These are phyloP conservation scores for Rhamphomyia laevipes DNA, from an alignment of 2,888 invertebrate genomes.

Conservation along the genomic window DNA sequence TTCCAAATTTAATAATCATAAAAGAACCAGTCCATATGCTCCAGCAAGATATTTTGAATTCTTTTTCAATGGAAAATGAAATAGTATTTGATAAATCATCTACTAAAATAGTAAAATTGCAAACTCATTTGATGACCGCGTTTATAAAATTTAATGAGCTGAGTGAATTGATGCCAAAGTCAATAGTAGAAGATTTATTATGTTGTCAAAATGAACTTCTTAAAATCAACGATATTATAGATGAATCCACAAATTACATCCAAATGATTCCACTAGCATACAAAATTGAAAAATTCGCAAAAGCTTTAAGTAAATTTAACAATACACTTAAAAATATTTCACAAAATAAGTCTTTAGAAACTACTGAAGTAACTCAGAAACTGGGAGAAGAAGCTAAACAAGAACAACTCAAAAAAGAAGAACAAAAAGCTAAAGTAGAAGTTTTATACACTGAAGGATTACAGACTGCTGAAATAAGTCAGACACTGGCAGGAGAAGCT, in stretches of 20 bases:
- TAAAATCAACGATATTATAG: neutral
- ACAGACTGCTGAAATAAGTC: neutral
- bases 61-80: too few relatives aligned
- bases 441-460: too few relatives aligned
- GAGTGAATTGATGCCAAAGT: slow-evolving; percentile 20
- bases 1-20: too few relatives aligned
- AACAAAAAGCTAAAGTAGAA: too few relatives aligned
- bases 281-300: neutral
- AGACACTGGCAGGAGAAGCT: neutral
- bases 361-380: too few relatives aligned
- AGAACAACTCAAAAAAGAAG: neutral
- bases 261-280: neutral
- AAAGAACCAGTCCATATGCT: too few relatives aligned
- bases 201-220: slow-evolving; percentile 23
- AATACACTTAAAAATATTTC: neutral
- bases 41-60: too few relatives aligned
- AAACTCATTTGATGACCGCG: slow-evolving; percentile 28
- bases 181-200: slow-evolving; percentile 19
- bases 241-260: neutral
- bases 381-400: neutral
- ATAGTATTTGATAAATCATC: slow-evolving; percentile 24
- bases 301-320: neutral
- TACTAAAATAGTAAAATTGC: slow-evolving; percentile 24
- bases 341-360: too few relatives aligned
- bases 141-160: slow-evolving; percentile 28